Evolutionary conservation across 2,797 vertebrate genomes (phyloP).

Genomic region (Clarias platycephalus): DNA sequence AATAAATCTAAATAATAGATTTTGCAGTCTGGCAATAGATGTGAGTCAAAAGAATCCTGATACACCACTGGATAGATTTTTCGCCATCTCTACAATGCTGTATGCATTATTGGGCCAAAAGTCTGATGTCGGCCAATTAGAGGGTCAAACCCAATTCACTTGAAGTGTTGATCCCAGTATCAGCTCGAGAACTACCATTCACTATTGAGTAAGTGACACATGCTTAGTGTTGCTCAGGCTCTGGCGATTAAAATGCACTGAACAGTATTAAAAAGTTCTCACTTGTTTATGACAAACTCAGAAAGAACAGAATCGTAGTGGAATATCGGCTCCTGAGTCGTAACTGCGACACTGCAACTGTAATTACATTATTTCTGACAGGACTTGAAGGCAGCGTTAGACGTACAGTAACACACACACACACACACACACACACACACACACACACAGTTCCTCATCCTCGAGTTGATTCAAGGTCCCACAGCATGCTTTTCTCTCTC

Average conservation of each 20-base stretch:
- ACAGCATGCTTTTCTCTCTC: background rate
- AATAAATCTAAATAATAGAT: no score
- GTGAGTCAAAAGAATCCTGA: no score
- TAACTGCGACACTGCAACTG: background rate
- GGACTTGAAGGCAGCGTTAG: background rate
- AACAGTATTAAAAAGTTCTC: background rate
- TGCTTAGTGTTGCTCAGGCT: background rate
- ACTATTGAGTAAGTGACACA: background rate
- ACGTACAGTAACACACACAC: no score
- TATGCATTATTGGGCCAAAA: background rate
- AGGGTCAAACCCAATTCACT: background rate
- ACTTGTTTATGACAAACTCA: background rate
- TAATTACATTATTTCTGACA: background rate
- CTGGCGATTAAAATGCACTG: background rate
- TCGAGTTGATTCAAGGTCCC: background rate
- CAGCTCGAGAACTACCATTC: background rate
- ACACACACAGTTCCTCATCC: background rate
- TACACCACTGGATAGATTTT: no score
- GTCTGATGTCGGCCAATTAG: background rate
- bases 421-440: no score
- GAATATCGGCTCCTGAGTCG: background rate
- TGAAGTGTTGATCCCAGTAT: background rate
- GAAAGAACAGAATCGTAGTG: background rate
- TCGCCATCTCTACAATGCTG: no score
- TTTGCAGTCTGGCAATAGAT: no score